Conservation (phyloP, 2,113 vertebrate genomes). For the Nycticorax nycticorax region DNA sequence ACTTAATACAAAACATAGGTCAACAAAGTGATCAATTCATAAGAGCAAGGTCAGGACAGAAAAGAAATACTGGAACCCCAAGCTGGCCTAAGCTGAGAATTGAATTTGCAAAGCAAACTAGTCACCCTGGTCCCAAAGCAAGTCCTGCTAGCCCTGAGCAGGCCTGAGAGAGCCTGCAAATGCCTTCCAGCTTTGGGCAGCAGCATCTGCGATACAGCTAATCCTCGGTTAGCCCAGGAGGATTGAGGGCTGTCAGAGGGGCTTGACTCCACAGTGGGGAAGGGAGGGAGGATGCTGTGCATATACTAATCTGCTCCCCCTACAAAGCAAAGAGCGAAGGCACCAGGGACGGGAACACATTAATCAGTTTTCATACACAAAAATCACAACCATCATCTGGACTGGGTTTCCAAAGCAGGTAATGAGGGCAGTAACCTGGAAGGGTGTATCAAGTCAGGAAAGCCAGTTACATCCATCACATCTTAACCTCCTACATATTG, state of each 20-base stretch:
- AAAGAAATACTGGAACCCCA: not conserved
- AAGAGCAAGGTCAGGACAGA: not conserved
- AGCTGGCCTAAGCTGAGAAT: not conserved
- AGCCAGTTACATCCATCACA: not conserved
- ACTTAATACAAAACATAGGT: fast-evolving
- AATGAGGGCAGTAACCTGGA: not conserved
- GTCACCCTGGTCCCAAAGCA: not conserved
- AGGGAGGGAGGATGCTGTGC: not conserved
- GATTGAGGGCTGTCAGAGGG: not conserved
- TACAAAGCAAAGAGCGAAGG: not conserved
- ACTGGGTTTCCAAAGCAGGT: not conserved
- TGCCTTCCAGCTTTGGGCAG: not conserved
- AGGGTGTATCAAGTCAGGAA: not conserved
- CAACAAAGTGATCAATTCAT: not conserved
- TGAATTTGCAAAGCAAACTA: not conserved
- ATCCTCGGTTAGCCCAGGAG: not conserved
- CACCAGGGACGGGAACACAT: not conserved
- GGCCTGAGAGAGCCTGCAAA: not conserved
- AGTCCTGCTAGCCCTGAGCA: not conserved
- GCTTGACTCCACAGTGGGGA: not conserved
- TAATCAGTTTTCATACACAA: not conserved
- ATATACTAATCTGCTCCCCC: not conserved
- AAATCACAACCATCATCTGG: not conserved
- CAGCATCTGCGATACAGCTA: conserved; percentile 13
- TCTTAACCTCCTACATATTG: not conserved